Evolutionary conservation across 2,888 invertebrate genomes (phyloP).

Genomic region (Epicampocera succincta): DNA sequence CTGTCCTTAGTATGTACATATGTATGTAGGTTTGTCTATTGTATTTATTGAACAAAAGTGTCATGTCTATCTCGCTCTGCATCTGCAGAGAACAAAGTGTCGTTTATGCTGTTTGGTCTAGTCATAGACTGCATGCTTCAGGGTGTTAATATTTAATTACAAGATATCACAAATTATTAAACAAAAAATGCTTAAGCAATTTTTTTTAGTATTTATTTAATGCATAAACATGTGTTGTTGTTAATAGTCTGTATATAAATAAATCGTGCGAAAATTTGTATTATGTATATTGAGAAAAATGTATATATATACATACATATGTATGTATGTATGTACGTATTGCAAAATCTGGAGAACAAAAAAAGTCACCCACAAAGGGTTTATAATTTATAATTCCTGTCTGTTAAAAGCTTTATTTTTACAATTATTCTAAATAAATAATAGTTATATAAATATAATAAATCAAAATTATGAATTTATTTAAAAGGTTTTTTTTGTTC

Average conservation of each 20-base stretch:
- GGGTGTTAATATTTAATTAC: conserved; percentile 65
- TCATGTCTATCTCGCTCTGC: background rate
- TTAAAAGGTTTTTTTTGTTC: too few relatives aligned
- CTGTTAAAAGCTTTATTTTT: conserved; percentile 66
- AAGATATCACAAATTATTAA: conserved; percentile 34
- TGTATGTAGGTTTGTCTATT: too few relatives aligned
- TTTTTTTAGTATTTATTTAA: conserved; percentile 36
- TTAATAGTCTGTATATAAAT: conserved; percentile 50
- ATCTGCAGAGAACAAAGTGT: conserved; percentile 1
- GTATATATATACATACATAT: conserved; percentile 5
- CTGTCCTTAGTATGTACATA: too few relatives aligned
- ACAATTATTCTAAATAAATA: conserved; percentile 63
- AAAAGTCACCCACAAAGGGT: background rate
- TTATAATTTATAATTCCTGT: conserved; percentile 47
- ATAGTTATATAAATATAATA: conserved; percentile 24
- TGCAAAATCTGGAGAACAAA: too few relatives aligned
- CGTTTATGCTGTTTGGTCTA: conserved; percentile 69
- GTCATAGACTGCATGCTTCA: conserved; percentile 72
- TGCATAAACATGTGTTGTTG: conserved; percentile 21
- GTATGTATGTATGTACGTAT: too few relatives aligned
- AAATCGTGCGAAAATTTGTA: conserved; percentile 25
- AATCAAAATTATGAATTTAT: background rate
- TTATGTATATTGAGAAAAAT: conserved; percentile 7
- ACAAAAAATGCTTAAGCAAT: conserved; percentile 38
- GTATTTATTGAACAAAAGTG: too few relatives aligned